Evolutionary conservation across 2,113 vertebrate genomes (phyloP).

Genomic region (Alaudala cheleensis): DNA sequence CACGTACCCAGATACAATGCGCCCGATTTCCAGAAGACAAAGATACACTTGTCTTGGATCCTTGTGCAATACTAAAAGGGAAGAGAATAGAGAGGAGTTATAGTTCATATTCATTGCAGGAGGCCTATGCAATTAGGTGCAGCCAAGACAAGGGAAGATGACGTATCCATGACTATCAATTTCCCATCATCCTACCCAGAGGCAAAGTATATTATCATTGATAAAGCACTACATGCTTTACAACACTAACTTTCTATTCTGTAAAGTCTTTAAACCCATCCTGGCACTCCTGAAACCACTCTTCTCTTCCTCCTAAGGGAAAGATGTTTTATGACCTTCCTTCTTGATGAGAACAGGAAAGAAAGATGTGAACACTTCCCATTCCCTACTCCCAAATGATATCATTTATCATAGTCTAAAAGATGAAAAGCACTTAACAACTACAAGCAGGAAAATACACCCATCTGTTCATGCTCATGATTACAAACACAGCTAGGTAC

Average conservation of each 20-base stretch:
- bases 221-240: neutral
- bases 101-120: neutral
- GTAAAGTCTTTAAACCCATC: neutral
- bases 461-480: neutral
- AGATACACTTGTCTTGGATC: constrained; percentile 96
- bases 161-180: neutral
- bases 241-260: neutral
- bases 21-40: constrained; percentile 92
- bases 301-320: neutral
- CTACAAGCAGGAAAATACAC: neutral
- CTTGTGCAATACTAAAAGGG: constrained; percentile 88
- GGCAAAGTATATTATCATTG: neutral
- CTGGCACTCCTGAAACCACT: neutral
- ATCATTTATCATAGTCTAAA: neutral
- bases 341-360: neutral
- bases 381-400: neutral
- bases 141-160: neutral
- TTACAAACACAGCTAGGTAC: neutral
- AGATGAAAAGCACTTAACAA: neutral
- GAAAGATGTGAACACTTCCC: neutral
- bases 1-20: constrained; percentile 89
- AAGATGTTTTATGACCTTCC: neutral
- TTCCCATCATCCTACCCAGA: neutral
- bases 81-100: neutral
- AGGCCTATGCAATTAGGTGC: neutral